Conservation (phyloP, 1,140 invertebrate genomes). For the Brachionus angularis region DNA sequence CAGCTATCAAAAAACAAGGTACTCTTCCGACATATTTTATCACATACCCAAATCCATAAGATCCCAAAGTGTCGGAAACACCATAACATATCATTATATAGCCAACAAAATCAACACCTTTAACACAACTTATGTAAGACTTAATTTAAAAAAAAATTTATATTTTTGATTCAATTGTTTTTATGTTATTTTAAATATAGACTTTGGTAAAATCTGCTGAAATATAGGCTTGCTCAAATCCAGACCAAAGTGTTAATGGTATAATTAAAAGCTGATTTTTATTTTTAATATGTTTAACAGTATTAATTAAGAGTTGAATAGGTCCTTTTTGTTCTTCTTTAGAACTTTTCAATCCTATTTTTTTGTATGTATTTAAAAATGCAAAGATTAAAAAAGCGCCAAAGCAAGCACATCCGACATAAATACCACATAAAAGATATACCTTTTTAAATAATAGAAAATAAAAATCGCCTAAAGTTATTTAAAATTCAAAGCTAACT, state of each 20-base stretch:
- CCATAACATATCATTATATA: constrained; percentile 94
- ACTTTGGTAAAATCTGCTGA: constrained; percentile 88
- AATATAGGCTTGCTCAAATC: constrained; percentile 93
- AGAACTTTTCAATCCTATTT: constrained; percentile 42
- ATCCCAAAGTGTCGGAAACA: constrained; percentile 80
- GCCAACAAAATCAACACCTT: constrained; percentile 82
- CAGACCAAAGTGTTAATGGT: constrained; percentile 90
- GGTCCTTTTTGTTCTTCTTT: constrained; percentile 46
- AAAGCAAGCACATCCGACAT: constrained; percentile 75
- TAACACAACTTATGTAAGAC: constrained; percentile 85
- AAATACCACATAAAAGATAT: constrained; percentile 76
- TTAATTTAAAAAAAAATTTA: constrained; percentile 58
- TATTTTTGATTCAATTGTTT: background rate
- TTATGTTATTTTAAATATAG: constrained; percentile 49
- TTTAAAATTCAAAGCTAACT: background rate
- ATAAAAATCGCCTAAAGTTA: background rate
- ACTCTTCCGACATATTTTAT: constrained; percentile 85
- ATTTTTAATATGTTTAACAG: constrained; percentile 70
- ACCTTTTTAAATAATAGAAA: constrained; percentile 49
- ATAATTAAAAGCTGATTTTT: constrained; percentile 82
- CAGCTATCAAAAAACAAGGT: constrained; percentile 73
- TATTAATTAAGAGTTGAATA: constrained; percentile 76
- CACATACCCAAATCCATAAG: constrained; percentile 78
- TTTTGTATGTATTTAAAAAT: constrained; percentile 69
- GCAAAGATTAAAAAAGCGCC: constrained; percentile 78